phyloP scores from a whole-genome alignment of 2,888 invertebrate genomes.

The Lepas anatifera region DNA sequence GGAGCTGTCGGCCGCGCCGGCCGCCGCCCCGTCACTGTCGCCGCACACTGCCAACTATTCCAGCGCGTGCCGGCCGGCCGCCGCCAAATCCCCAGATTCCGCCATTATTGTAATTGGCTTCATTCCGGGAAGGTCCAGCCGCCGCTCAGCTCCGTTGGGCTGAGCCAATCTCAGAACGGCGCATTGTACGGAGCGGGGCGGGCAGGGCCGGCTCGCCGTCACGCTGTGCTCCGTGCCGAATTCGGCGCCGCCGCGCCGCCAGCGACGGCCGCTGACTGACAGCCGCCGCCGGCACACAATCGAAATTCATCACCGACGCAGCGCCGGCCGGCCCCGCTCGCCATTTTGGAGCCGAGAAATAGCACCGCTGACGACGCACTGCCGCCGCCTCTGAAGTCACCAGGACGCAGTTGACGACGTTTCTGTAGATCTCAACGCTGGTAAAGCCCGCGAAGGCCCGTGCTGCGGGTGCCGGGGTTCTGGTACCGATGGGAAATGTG shows the following conservation, averaged over 20 bases:
- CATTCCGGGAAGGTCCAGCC: conserved; percentile 11
- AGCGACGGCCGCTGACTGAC: not conserved
- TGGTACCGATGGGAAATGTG: no score
- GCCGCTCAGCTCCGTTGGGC: not conserved
- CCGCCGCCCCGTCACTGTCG: not conserved
- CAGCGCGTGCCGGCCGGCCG: not conserved
- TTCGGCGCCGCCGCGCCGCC: not conserved
- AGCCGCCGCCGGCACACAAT: not conserved
- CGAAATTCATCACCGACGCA: conserved; percentile 4
- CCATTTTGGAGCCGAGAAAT: no score
- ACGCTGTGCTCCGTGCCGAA: not conserved
- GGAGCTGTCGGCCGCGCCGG: no score
- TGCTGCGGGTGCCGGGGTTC: no score
- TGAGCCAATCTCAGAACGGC: not conserved
- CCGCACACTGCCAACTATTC: not conserved
- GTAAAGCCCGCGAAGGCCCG: no score
- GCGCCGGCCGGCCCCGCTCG: no score
- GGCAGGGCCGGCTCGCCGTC: no score
- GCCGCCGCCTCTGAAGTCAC: not conserved
- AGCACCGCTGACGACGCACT: no score
- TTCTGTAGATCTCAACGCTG: no score
- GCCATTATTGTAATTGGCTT: conserved; percentile 12
- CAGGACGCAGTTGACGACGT: not conserved
- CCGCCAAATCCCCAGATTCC: conserved; percentile 3
- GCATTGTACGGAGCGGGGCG: no score